Base-by-base conservation (phyloP, 1,140 invertebrate species). In the Agrypnia vestita region DNA sequence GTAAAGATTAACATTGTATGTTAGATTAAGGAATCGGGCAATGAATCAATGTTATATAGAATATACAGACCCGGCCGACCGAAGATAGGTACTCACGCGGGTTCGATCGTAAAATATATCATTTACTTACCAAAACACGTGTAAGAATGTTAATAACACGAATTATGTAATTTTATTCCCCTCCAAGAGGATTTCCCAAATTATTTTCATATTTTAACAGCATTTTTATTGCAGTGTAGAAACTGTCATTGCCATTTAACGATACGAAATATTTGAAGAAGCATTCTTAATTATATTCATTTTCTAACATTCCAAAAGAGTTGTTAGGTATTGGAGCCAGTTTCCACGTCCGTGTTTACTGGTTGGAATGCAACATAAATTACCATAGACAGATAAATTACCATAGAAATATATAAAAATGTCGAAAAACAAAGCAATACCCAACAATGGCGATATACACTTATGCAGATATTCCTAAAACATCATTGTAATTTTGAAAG, bases 231-330 rank as follows among this genome's bases (percentile, higher is more conserved):
- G 46, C 67, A 47, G 44, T 19, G 12, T 71, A 19, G 44, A 49
- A 46, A 49, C 49, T 51, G 43, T 71, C 46, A 51, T 49, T 71
- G 67, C 67, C 44, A 71, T 71, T 71, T 71, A 71, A 71, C 67
- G 19, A 71, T 19, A 49, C 44, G 67, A 71, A 19, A 21, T 71
- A 71, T 71, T 71, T 71, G 46, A 49, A 71, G 67, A 71, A 47
- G 62, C 62, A n/a, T 44, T 71, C 67, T 71, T 71, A 71, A 71
- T 71, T 71, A 71, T 71, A 71, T 71, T 71, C 67, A 13, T 19
- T 51, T 71, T 71, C 46, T 71, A 71, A 51, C 46, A 71, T 71
- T 71, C 67, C 67, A 25, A 15, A 25, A 51, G 46, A 49, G 67
- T 49, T 71, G 44, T 47, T 21, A 1, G 25, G 25, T 35, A 25